Evolutionary conservation across 2,113 vertebrate genomes (phyloP).

Genomic region (Naja naja): DNA sequence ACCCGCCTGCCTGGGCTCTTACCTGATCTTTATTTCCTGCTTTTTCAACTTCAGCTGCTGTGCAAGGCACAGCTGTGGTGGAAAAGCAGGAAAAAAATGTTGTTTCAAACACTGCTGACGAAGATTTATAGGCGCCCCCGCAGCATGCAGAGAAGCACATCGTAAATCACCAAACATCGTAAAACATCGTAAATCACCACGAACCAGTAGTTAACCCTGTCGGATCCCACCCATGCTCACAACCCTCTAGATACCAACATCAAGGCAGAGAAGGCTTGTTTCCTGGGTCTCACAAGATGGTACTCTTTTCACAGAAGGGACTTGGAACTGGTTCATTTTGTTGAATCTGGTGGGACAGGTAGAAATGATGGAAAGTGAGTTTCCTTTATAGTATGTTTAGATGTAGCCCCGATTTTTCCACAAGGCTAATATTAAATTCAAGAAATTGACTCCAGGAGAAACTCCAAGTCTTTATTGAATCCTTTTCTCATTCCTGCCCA

Average conservation of each 20-base stretch:
- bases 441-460: background rate
- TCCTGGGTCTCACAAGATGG: background rate
- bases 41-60: no score
- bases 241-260: background rate
- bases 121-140: no score
- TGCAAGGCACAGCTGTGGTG: no score
- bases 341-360: background rate
- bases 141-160: no score
- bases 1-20: no score
- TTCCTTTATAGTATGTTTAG: background rate
- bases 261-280: background rate
- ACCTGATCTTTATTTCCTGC: no score
- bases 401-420: background rate
- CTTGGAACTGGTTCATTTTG: background rate
- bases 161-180: no score
- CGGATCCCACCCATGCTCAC: no score
- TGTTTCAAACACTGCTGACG: no score
- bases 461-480: background rate
- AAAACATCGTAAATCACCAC: no score
- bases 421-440: background rate
- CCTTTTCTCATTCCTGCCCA: background rate
- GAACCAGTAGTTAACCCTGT: no score
- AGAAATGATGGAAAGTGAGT: background rate
- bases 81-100: no score
- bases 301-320: background rate